These are phyloP conservation scores for Gallinago stenura DNA, from an alignment of 2,797 vertebrate species.

Conservation along the genomic window DNA sequence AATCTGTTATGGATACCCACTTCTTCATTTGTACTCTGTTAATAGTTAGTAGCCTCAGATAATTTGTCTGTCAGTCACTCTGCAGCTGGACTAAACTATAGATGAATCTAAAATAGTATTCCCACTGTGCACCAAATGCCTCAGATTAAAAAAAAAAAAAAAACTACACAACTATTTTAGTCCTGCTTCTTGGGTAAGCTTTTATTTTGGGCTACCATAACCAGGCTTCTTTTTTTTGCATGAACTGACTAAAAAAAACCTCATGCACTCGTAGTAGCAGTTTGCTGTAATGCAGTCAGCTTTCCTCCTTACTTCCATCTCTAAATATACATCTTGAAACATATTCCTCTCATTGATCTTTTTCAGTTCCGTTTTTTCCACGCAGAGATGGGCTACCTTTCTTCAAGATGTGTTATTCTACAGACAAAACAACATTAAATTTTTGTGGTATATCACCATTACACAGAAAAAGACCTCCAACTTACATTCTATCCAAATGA, in stretches of 20 bases:
- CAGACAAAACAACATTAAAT: not conserved
- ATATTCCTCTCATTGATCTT: not conserved
- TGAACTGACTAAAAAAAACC: not conserved
- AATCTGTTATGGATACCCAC: not conserved
- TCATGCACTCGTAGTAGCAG: not conserved
- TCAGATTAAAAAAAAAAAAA: not conserved
- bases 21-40: not conserved
- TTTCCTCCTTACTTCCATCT: not conserved
- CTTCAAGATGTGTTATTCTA: not conserved
- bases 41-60: not conserved
- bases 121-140: not conserved
- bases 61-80: not conserved
- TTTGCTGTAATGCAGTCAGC: not conserved
- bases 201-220: not conserved
- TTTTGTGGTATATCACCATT: not conserved
- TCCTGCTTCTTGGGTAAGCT: not conserved
- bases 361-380: not conserved
- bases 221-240: not conserved
- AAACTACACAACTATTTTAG: not conserved
- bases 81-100: not conserved
- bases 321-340: not conserved
- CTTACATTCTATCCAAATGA: not conserved
- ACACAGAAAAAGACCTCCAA: not conserved
- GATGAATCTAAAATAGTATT: not conserved
- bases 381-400: rapidly evolving